Evolutionary conservation across 2,888 invertebrate species (phyloP).

Genomic region (Leptinotarsa haldemani): DNA sequence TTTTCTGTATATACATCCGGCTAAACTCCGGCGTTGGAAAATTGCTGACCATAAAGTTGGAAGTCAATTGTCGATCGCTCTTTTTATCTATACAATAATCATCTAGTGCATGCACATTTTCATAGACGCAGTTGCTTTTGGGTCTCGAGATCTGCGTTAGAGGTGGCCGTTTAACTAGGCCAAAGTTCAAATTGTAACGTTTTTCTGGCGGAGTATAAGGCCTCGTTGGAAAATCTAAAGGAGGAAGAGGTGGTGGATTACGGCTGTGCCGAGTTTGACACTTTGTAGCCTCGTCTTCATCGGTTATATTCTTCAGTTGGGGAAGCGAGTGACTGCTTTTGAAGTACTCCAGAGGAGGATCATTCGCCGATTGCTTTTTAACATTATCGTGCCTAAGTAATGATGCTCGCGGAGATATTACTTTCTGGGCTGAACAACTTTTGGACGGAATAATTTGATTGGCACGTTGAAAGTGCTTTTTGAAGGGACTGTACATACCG

Average conservation of each 20-base stretch:
- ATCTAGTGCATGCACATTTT: conserved; percentile 59
- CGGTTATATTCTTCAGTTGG: conserved; percentile 49
- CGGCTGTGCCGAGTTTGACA: not conserved
- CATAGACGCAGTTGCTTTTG: conserved; percentile 62
- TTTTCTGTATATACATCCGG: conserved; percentile 63
- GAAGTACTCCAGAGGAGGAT: conserved; percentile 49
- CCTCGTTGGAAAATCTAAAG: not conserved
- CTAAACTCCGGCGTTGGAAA: conserved; percentile 64
- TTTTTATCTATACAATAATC: conserved; percentile 53
- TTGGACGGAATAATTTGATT: conserved; percentile 63
- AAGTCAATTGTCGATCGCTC: conserved; percentile 52
- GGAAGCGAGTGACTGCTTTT: conserved; percentile 58
- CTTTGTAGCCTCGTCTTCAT: conserved; percentile 23
- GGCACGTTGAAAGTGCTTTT: conserved; percentile 60
- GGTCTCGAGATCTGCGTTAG: conserved; percentile 44
- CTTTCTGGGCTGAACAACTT: conserved; percentile 62
- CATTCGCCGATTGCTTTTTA: conserved; percentile 35
- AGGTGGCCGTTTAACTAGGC: conserved; percentile 40
- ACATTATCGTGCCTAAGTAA: conserved; percentile 53
- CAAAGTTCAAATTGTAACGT: conserved; percentile 61
- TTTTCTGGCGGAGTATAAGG: conserved; percentile 62
- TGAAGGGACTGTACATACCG: conserved; percentile 65
- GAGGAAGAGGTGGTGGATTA: conserved; percentile 10
- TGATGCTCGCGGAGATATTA: conserved; percentile 57
- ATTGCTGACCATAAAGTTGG: conserved; percentile 60